Evolutionary conservation across 2,113 vertebrate species (phyloP), one percentile per base, ranked within the genome.

Genomic region (Ceyx cyanopectus): DNA sequence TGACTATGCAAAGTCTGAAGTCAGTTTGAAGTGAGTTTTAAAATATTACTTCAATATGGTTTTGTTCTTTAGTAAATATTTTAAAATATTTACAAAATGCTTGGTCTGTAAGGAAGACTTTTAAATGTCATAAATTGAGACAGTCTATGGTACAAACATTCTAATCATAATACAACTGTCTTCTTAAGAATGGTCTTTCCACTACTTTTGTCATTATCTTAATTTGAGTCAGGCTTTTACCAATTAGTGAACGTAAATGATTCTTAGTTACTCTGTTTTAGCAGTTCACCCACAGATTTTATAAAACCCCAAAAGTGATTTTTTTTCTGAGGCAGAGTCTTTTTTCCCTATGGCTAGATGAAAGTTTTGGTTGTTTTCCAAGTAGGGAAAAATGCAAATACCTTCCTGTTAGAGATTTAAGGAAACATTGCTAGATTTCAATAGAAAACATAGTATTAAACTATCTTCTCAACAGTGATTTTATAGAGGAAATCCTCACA

Each of bases 21-120:
- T 79, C 66, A 87, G 37, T 81, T 92, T 86, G 86, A 92, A 87
- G 50, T 20, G 68, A 75, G 22, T 81, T 94, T 91, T 92, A 68
- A 73, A 91, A 85, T 95, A 89, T 51, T 3, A n/a, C 83, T 92
- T 81, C 81, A 81, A 62, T 90, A 89, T 68, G 54, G 10, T 81
- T 95, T 90, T 81, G 30, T 81, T 87, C 57, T 86, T 90, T 62
- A 78, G 37, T 62, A 93, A 94, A 81, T 82, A 89, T 93, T 94
- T 94, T 17, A 40, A 94, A 93, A 92, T 89, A 72, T 96, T 95
- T 95, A 82, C 37, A 89, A 54, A 81, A 81, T 89, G 34, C 46
- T 58, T 81, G 54, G 14, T 79, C 63, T 73, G n/a, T 73, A 90
- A 90, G 40, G 56, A 92, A 89, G 43, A 86, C 37, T 75, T 75